Evolutionary conservation across 2,797 vertebrate genomes (phyloP), one percentile per base, ranked within the genome.

Genomic region (Spatula versicolor): DNA sequence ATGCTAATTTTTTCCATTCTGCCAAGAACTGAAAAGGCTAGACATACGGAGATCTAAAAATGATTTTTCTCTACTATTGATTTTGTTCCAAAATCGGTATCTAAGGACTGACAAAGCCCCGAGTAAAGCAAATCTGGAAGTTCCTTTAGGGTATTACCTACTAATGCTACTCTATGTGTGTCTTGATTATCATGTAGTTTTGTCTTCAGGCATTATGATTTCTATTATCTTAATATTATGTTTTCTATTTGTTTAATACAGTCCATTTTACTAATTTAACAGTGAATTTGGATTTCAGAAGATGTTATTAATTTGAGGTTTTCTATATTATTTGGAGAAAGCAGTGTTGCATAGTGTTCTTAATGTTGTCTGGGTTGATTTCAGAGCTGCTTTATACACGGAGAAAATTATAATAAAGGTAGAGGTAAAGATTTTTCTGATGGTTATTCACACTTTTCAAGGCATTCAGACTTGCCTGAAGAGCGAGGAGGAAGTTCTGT

Each of bases 31-130:
- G 82, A 68, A 56, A 92, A 92, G 68, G 52, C 83, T 77, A 67
- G 94, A 48, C 95, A 95, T 90, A 91, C 81, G 94, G 93, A 89
- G 90, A 83, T 52, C 89, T 94, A 86, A 96, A 96, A 91, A 74
- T 96, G 26, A 87, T 75, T 94, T 96, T 87, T 77, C 68, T 85
- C 21, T 86, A 4, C 78, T 89, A 62, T n/a, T 92, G 95, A 82
- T 87, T 92, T 83, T 69, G n/a, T 81, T 95, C 90, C 87, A 96
- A 3, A 84, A 62, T 83, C 4, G 1, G 50, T 91, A 77, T 88
- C 82, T 85, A 45, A 78, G 69, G 28, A 77, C 72, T 48, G 41
- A 48, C 72, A 90, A 56, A 90, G 43, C 35, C 67, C 25, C 6
- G 22, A 72, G 59, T 79, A 31, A 89, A 94, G 64, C 88, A 91